Evolutionary conservation across 2,888 invertebrate genomes (phyloP), one percentile per base, ranked within the genome.

Genomic region (Latrodectus hesperus): DNA sequence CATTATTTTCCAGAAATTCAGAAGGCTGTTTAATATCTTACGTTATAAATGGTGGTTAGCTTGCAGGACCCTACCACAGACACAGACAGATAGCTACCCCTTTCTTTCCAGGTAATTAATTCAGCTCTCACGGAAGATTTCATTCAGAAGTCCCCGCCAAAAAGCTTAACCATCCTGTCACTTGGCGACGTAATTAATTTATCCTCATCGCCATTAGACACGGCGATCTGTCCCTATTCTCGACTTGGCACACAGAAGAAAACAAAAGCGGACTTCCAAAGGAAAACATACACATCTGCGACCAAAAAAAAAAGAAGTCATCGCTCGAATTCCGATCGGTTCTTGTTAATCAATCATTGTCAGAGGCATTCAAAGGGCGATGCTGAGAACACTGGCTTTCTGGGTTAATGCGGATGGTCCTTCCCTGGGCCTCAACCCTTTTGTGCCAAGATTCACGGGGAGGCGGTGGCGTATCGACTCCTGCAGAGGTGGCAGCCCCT

Each of bases 341-440:
- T 73, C 70, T 70, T 16, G 73, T 84, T 84, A 70, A 84, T 84
- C 84, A 84, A 84, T 84, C 84, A 84, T 84, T 84, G 84, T 77
- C 84, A 73, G 65, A 53, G 14, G 64, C 67, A 65, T 78, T 77
- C 74, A 80, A 82, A 82, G 60, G 79, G 70, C 6, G 16, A 4
- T 9, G 22, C 84, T 52, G 49, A 52, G 73, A 84, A 74, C 65
- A 65, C 53, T 73, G 38, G 65, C 72, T 84, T 84, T 84, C 77
- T 84, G 77, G 84, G 84, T 84, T 84, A 84, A 84, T 84, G 84
- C 78, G 60, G 77, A 78, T 74, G 77, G 77, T 53, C 51, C 73
- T 64, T 55, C 65, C 67, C 17, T 53, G n/a, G 16, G 17, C n/a
- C n/a, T 38, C 38, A 38, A 38, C 38, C 38, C 38, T 38, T 38